Base-by-base conservation (phyloP, 2,113 vertebrate genomes). In the Oreotrochilus melanogaster region DNA sequence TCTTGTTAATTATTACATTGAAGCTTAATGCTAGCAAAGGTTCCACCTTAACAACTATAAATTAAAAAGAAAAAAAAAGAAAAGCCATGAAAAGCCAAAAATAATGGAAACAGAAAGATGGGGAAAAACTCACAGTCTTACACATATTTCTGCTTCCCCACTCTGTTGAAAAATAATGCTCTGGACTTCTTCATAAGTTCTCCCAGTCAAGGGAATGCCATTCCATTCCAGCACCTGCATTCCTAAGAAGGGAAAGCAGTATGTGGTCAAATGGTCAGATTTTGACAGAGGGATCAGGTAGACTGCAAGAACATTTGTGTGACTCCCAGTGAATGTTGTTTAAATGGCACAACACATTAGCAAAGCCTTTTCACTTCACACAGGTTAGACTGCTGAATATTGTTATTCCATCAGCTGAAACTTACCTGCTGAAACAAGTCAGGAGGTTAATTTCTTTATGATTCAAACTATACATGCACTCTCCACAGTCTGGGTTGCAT, bases 151-250 rank as follows among this genome's bases (percentile, higher is more conserved):
- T 98, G 98, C 99, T 98, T 99, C 99, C 96, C 98, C 98, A 98
- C 98, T 99, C 96, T 98, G 99, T 86, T 99, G 98, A 89, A 98
- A 98, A 97, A 99, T 97, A 94, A 99, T 99, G 96, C 97, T 98
- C 87, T 99, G 99, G 51, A 99, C 99, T 97, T 99, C 99, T 98
- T 99, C 99, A 31, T 99, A 99, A 45, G 99, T 99, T 97, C 99
- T 99, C 84, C 98, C 99, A 8, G 97, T 99, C 97, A 99, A 97
- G 80, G 98, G 98, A 69, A 99, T 97, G 89, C 99, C 98, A 70
- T 99, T 99, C 99, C 99, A 99, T 95, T 99, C 99, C 98, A 99
- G 97, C 86, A 99, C 99, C 97, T 99, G 99, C 99, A 99, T 99
- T 97, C 99, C 99, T 99, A 96, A 58, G 93, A 97, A 87, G 71